A percentile compares a stretch with the other conserved stretches of the same genome.
phyloP scores from a whole-genome alignment of 2,113 vertebrate species.

The Nannobrachium achirus region DNA sequence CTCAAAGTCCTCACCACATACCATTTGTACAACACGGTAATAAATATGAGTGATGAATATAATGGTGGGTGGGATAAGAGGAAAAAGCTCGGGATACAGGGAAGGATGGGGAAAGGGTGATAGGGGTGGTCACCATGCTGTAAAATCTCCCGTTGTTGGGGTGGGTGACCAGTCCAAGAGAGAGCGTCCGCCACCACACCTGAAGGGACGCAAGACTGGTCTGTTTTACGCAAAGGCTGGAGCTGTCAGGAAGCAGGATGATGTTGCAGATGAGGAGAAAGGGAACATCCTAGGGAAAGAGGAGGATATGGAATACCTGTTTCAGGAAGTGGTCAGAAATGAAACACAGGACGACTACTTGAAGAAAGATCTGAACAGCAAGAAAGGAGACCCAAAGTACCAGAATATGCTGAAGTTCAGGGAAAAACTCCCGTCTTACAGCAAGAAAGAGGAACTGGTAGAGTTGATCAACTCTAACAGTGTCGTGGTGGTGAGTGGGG shows the following conservation, averaged over 20 bases:
- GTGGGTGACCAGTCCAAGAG: slow-evolving; percentile 75
- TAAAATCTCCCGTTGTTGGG: too few relatives aligned
- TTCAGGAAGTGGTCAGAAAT: slow-evolving; percentile 83
- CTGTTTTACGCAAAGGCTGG: slow-evolving; percentile 98
- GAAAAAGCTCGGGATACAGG: slow-evolving; percentile 71
- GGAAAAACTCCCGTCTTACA: slow-evolving; percentile 90
- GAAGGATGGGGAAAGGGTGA: slow-evolving; percentile 67
- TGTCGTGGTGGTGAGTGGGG: slow-evolving; percentile 93
- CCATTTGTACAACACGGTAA: too few relatives aligned
- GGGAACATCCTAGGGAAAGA: slow-evolving; percentile 62
- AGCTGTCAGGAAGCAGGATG: slow-evolving; percentile 85
- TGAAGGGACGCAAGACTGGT: slow-evolving; percentile 94
- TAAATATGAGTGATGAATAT: slow-evolving; percentile 84
- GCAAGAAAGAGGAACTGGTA: slow-evolving; percentile 90
- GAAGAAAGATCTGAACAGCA: slow-evolving; percentile 84
- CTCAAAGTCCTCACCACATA: too few relatives aligned
- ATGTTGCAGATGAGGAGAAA: slow-evolving; percentile 44
- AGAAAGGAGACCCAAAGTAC: slow-evolving; percentile 83
- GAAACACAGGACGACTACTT: slow-evolving; percentile 83
- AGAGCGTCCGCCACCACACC: slow-evolving; percentile 84
- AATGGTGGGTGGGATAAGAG: slow-evolving; percentile 64
- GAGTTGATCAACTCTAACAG: slow-evolving; percentile 83
- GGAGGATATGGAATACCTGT: slow-evolving; percentile 85
- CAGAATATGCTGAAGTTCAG: slow-evolving; percentile 95
- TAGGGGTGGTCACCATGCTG: slow-evolving; percentile 91